Evolutionary conservation across 37 sponge, comb jelly and placozoan species (phyloP).

Genomic region (Eunapius fragilis): DNA sequence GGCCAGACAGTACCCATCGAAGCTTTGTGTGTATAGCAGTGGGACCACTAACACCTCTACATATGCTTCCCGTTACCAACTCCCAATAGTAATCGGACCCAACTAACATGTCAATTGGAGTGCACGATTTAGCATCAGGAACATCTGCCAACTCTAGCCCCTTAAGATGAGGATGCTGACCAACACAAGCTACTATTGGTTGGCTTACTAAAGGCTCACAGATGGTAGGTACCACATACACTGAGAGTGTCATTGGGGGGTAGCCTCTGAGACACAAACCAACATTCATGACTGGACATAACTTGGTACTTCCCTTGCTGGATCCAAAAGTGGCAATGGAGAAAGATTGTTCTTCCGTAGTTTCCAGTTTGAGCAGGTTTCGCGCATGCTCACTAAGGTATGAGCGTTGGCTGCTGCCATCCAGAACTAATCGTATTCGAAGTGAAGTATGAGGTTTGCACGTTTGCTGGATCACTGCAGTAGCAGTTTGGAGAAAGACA

Average conservation of each 20-base stretch:
- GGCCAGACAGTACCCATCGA: conserved; percentile 23
- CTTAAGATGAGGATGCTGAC: neutral
- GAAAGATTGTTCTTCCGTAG: conserved; percentile 6
- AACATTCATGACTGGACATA: conserved; percentile 26
- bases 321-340: conserved; percentile 41
- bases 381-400: neutral
- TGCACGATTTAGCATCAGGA: neutral
- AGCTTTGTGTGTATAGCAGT: conserved; percentile 13
- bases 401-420: neutral
- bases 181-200: conserved; percentile 1
- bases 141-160: conserved; percentile 51
- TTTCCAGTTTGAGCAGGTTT: neutral
- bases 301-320: neutral
- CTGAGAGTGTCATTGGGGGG: neutral
- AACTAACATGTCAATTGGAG: conserved; percentile 13
- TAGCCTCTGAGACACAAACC: neutral
- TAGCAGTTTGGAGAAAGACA: neutral
- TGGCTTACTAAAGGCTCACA: conserved; percentile 55
- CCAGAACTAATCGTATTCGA: neutral
- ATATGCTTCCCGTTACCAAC: neutral
- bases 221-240: conserved; percentile 44
- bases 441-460: neutral
- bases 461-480: neutral
- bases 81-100: conserved; percentile 15
- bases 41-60: conserved; percentile 2